Base-by-base conservation (phyloP, 2,888 invertebrate genomes). In the Ophion obscuratus region DNA sequence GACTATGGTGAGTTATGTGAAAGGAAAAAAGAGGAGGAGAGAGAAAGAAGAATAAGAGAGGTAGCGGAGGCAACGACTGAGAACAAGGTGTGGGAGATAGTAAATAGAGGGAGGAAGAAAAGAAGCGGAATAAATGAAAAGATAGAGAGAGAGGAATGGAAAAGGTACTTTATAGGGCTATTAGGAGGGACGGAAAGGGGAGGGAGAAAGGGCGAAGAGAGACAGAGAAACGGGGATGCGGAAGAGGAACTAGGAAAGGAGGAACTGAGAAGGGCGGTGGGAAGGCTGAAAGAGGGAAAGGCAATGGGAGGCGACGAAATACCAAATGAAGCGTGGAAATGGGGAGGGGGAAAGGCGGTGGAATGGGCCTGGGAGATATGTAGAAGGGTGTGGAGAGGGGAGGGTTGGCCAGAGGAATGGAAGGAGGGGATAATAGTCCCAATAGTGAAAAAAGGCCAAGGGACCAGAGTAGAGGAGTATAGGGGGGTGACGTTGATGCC, bases 401-500 rank as follows among this genome's bases (percentile, higher is more conserved):
- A 24, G 24, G 24, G 24, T 24, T 24, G 24, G 24, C 24, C 24
- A 24, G 24, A 24, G 24, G 24, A 24, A 24, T 24, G 24, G 24
- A 24, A 24, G 24, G 24, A 24, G 24, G 24, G 24, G 24, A 24
- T 24, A 24, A 24, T 24, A 24, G 24, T 24, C 24, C 24, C 24
- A 24, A 24, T 24, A 24, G 24, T 24, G 24, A 24, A 24, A 24
- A 24, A 24, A 24, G 24, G 24, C 1, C 24, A 24, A 24, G 24
- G 24, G 24, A 24, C 24, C 24, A 24, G 24, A 9, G 74, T 67
- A 2, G 64, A 57, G 14, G 82, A 87, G 11, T 82, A 87, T 40
- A 87, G 81, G 27, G 81, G 82, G 3, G 68, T 83, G 17, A 78
- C 84, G 31, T 17, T 87, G 2, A 76, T 80, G 81, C 27, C 73